Percentiles rank a stretch among this genome's conserved stretches.
Conservation (phyloP, 2,888 invertebrate species). For the Carpatolechia fugitivella region DNA sequence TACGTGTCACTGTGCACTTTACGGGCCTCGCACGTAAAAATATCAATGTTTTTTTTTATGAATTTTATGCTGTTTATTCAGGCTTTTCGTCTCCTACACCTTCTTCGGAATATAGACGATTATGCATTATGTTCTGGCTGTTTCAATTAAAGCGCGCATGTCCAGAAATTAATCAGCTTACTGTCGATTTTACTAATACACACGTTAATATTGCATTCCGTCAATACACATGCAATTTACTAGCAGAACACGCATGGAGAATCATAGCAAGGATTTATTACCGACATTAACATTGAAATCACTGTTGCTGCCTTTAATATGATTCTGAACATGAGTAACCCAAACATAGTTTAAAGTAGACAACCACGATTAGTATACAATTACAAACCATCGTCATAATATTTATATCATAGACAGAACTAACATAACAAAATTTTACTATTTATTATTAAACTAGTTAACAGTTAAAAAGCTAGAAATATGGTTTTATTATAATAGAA, state of each 20-base stretch:
- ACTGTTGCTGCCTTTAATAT: conserved; percentile 28
- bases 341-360: conserved; percentile 39
- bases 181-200: conserved; percentile 42
- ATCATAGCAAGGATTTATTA: conserved; percentile 41
- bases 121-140: conserved; percentile 55
- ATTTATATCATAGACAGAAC: conserved; percentile 30
- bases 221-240: conserved; percentile 59
- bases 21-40: too few relatives aligned
- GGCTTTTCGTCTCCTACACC: too few relatives aligned
- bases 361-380: conserved; percentile 34
- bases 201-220: conserved; percentile 78
- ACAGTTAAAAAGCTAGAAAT: conserved; percentile 30
- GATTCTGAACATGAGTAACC: conserved; percentile 31
- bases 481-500: conserved; percentile 28
- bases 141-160: conserved; percentile 61
- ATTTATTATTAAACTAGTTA: conserved; percentile 4
- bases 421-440: conserved; percentile 17
- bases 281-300: conserved; percentile 18
- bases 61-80: too few relatives aligned
- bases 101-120: conserved; percentile 8
- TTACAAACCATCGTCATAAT: conserved; percentile 27
- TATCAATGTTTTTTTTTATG: too few relatives aligned
- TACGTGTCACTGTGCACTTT: too few relatives aligned
- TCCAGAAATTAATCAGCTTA: conserved; percentile 48
- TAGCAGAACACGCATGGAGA: conserved; percentile 51